A percentile compares a stretch with the other conserved stretches of the same genome.
These are phyloP conservation scores for Pomatorhinus ruficollis DNA, from an alignment of 2,113 vertebrate genomes.

Conservation along the genomic window DNA sequence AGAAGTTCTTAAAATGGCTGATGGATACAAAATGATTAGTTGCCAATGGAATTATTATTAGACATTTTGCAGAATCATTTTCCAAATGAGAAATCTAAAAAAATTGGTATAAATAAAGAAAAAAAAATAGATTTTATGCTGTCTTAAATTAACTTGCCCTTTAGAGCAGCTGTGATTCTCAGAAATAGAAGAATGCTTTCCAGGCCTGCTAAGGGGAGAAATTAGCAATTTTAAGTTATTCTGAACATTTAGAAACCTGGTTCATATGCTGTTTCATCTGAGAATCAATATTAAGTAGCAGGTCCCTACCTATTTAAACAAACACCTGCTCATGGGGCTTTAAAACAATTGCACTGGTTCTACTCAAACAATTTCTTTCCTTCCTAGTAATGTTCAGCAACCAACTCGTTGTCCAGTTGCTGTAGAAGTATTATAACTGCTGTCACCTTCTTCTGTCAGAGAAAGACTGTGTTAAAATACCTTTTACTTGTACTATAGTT, in stretches of 20 bases:
- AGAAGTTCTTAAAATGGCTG: background rate
- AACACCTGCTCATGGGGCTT: background rate
- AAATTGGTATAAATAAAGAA: background rate
- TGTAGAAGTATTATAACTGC: background rate
- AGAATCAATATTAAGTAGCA: background rate
- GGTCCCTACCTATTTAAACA: background rate
- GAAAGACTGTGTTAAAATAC: background rate
- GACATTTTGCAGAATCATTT: background rate
- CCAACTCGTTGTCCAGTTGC: background rate
- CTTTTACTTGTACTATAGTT: background rate
- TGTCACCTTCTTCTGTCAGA: background rate
- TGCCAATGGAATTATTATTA: background rate
- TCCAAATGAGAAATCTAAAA: background rate
- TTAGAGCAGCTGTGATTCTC: background rate
- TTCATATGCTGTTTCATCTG: background rate
- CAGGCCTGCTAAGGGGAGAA: background rate
- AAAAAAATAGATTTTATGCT: rapidly evolving
- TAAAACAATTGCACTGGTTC: background rate
- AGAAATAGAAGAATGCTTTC: background rate
- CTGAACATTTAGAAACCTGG: background rate
- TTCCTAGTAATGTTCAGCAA: background rate
- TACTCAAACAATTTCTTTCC: background rate
- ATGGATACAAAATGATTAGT: background rate
- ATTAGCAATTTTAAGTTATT: background rate
- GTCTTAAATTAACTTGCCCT: background rate